phyloP scores from a whole-genome alignment of 2,113 vertebrate species.

The Gopherus evgoodei region DNA sequence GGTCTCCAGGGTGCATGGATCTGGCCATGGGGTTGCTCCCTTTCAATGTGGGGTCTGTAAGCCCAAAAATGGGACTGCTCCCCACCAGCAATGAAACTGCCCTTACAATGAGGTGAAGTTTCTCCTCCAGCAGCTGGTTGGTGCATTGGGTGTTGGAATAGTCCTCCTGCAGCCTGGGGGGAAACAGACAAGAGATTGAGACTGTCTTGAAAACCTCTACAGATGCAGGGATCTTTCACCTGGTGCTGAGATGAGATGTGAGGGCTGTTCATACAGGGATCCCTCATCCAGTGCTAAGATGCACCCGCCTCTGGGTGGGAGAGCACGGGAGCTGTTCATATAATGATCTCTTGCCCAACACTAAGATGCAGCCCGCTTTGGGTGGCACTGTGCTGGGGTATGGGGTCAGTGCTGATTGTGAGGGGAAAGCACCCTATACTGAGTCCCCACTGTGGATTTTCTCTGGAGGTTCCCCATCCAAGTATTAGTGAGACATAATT shows the following conservation, averaged over 20 bases:
- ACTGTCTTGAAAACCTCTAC: not conserved
- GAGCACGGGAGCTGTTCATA: not conserved
- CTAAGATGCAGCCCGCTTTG: not conserved
- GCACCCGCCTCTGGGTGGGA: not conserved
- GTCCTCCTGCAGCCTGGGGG: constrained; percentile 78
- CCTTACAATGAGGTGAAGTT: constrained; percentile 80
- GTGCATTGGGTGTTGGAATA: constrained; percentile 77
- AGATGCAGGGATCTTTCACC: not conserved
- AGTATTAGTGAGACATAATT: not conserved
- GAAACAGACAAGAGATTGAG: not conserved
- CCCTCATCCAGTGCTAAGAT: not conserved
- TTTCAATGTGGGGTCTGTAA: not conserved
- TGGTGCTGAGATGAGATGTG: not conserved
- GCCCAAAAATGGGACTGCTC: not conserved
- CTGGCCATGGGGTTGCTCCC: not conserved
- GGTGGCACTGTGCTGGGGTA: not conserved
- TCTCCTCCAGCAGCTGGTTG: constrained; percentile 77
- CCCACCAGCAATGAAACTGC: too few species aligned
- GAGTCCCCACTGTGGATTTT: not conserved
- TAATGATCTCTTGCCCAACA: not conserved
- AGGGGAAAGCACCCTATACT: not conserved
- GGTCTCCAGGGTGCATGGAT: not conserved
- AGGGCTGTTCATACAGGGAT: not conserved
- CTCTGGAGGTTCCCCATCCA: not conserved
- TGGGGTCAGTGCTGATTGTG: not conserved